phyloP scores from a whole-genome alignment of 1,140 invertebrate genomes.

The Microvelia longipes region DNA sequence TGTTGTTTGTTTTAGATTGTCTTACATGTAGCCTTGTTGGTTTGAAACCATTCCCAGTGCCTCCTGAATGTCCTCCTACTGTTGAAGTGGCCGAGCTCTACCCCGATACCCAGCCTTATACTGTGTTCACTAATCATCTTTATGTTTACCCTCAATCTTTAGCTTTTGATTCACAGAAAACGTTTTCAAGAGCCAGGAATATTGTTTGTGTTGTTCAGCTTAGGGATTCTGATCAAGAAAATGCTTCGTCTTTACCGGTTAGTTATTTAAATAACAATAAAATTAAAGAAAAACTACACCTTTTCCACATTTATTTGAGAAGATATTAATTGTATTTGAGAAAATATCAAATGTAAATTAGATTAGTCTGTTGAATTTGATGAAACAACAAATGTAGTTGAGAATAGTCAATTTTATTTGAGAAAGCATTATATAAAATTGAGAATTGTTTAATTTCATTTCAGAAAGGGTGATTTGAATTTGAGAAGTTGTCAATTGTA shows the following conservation, averaged over 20 bases:
- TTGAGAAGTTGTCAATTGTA: too few relatives aligned
- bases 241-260: conserved; percentile 51
- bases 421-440: too few relatives aligned
- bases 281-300: too few relatives aligned
- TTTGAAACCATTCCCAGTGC: conserved; percentile 65
- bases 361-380: too few relatives aligned
- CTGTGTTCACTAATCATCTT: conserved; percentile 68
- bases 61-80: conserved; percentile 51
- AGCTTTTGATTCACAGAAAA: conserved; percentile 83
- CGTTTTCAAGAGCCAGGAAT: conserved; percentile 72
- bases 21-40: conserved; percentile 62
- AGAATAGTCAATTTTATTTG: too few relatives aligned
- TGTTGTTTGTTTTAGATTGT: conserved; percentile 42
- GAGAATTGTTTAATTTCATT: too few relatives aligned
- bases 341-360: too few relatives aligned
- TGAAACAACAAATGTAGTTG: too few relatives aligned
- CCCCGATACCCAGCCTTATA: conserved; percentile 57
- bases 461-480: too few relatives aligned
- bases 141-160: conserved; percentile 77
- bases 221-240: conserved; percentile 56
- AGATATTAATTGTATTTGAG: too few relatives aligned
- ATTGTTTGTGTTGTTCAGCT: conserved; percentile 78
- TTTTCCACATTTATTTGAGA: too few relatives aligned
- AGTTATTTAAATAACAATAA: too few relatives aligned
- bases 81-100: conserved; percentile 71